Percentiles rank a stretch among this genome's conserved stretches.
These are phyloP conservation scores for Ornithorhynchus anatinus DNA, from an alignment of 2,113 vertebrate species.

Conservation along the genomic window DNA sequence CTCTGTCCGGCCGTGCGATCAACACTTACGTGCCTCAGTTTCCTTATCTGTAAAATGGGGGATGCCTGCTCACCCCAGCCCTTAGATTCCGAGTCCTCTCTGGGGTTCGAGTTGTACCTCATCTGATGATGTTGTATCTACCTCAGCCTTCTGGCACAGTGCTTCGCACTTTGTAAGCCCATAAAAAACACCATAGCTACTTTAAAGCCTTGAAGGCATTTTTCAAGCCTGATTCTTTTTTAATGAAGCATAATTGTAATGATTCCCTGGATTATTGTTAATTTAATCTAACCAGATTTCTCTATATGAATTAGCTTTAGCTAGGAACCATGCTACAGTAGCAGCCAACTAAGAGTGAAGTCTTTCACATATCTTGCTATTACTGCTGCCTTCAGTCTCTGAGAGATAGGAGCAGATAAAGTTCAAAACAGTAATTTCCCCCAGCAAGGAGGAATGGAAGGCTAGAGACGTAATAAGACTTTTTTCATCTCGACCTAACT, in stretches of 20 bases:
- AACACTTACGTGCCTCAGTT: no score
- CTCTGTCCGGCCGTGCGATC: no score
- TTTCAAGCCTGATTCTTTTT: background rate
- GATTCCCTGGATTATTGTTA: background rate
- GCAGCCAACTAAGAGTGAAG: conserved; percentile 24
- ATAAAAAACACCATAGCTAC: no score
- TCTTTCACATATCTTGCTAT: conserved; percentile 33
- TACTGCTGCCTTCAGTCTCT: conserved; percentile 59
- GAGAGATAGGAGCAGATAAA: conserved; percentile 68
- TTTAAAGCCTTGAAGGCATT: background rate
- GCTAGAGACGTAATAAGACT: conserved; percentile 65
- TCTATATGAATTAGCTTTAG: conserved; percentile 25
- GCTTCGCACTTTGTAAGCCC: no score
- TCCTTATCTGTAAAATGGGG: no score
- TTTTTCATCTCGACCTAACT: conserved; percentile 69
- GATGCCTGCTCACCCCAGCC: no score
- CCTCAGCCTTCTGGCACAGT: no score
- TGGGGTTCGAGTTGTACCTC: no score
- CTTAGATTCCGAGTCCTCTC: no score
- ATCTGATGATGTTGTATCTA: no score
- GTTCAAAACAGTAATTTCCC: conserved; percentile 73
- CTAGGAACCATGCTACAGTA: conserved; percentile 2
- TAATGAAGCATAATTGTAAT: background rate
- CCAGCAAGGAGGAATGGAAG: conserved; percentile 65
- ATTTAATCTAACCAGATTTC: conserved; percentile 4